Conservation (phyloP, 2,797 vertebrate genomes). For the Fratercula arctica region DNA sequence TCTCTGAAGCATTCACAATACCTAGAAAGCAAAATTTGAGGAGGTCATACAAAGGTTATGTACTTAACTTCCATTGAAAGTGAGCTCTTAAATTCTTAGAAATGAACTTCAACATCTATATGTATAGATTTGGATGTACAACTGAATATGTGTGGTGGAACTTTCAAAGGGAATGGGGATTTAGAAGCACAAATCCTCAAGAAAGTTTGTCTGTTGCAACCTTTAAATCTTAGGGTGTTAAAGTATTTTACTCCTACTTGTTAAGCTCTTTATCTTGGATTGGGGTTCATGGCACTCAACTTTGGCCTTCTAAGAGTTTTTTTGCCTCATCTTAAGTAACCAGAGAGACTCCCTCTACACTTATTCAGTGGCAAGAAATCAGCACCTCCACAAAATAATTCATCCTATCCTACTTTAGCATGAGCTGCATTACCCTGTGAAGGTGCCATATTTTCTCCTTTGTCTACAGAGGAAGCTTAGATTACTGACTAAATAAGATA, state of each 20-base stretch:
- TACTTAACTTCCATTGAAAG: background rate
- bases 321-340: background rate
- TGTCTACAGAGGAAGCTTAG: background rate
- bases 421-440: background rate
- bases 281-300: background rate
- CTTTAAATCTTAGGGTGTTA: background rate
- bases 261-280: background rate
- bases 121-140: background rate
- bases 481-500: background rate
- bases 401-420: background rate
- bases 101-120: background rate
- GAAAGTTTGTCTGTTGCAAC: background rate
- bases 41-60: fast-evolving
- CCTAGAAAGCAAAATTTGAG: background rate
- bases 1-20: background rate
- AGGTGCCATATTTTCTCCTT: background rate
- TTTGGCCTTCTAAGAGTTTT: background rate
- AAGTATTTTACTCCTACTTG: background rate
- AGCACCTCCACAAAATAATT: background rate
- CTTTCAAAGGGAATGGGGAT: background rate
- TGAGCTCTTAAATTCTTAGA: background rate
- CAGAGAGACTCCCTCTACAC: background rate
- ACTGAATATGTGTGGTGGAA: background rate
- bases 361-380: background rate
- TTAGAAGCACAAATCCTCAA: background rate